Base-by-base conservation (phyloP, 2,113 vertebrate genomes). In the Lota lota region DNA sequence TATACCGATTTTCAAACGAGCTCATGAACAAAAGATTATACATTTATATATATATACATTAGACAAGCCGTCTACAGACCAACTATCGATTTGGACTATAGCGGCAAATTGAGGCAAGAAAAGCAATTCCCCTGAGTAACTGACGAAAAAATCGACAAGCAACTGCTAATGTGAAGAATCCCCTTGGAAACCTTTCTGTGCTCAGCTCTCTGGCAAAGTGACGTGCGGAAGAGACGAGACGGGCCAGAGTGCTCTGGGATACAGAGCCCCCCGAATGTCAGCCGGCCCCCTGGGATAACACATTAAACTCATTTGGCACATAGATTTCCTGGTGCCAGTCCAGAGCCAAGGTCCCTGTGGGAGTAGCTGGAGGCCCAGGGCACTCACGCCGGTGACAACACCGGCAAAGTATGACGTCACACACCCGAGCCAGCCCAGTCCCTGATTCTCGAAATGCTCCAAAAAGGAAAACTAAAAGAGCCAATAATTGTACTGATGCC, bases 281-380 rank as follows among this genome's bases (percentile, higher is more conserved):
- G 88, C 77, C 63, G 77, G 80, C 59, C 91, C 82, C 81, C 68
- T 70, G 87, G 82, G 88, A 89, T 57, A 79, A 83, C 80, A 86
- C 87, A 89, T 91, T 89, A 89, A 89, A 90, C 75, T 89, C 81
- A 85, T 90, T 90, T 90, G 82, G 86, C 79, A 74, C 64, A 10
- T 79, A 73, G 77, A 81, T 85, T 87, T 85, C 80, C 85, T 79
- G 74, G 77, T 88, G 84, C 86, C 81, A 79, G 77, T 85, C 79
- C 77, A 76, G 82, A 87, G 72, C 54, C 47, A 51, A 1, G 40
- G 33, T 67, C 28, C 61, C 66, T 69, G 79, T 84, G 77, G 79
- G 64, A 80, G 62, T 83, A 66, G 63, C 64, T 69, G 76, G 72
- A 71, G 80, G 73, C 79, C 76, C 74, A 68, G 73, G 66, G 2